A percentile compares a stretch with the other conserved stretches of the same genome.
These are phyloP conservation scores for Drosophila gunungcola DNA, from an alignment of 1,140 invertebrate species.

Conservation along the genomic window DNA sequence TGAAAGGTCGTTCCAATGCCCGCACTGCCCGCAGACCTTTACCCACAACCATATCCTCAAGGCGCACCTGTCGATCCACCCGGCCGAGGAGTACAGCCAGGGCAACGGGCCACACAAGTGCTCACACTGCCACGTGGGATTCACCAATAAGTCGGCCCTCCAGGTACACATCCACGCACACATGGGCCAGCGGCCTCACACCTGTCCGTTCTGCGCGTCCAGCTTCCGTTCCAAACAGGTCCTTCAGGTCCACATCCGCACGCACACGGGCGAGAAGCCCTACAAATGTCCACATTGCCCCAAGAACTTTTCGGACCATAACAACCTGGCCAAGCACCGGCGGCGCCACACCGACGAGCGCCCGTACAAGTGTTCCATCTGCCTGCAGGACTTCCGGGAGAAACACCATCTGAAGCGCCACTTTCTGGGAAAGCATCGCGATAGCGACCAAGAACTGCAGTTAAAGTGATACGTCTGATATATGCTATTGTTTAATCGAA, in stretches of 20 bases:
- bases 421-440: constrained; percentile 23
- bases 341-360: constrained; percentile 25
- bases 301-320: constrained; percentile 24
- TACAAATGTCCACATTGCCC: constrained; percentile 28
- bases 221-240: constrained; percentile 17
- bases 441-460: not conserved
- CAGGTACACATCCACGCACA: constrained; percentile 9
- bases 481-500: not conserved
- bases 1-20: constrained; percentile 10
- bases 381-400: constrained; percentile 20
- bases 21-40: constrained; percentile 21
- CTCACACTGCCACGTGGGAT: constrained; percentile 1
- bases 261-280: constrained; percentile 33
- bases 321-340: constrained; percentile 32
- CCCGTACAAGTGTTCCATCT: constrained; percentile 23
- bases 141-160: constrained; percentile 15
- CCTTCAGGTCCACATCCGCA: constrained; percentile 13
- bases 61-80: constrained; percentile 22
- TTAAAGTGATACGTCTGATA: constrained; percentile 3
- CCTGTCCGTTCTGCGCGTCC: constrained; percentile 7
- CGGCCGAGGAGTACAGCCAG: not conserved
- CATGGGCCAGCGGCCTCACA: constrained; percentile 12
- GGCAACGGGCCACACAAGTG: constrained; percentile 22
- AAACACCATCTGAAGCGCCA: constrained; percentile 35
- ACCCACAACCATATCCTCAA: constrained; percentile 4